Conservation (phyloP, 1,140 invertebrate genomes). For the Drosophila truncata region DNA sequence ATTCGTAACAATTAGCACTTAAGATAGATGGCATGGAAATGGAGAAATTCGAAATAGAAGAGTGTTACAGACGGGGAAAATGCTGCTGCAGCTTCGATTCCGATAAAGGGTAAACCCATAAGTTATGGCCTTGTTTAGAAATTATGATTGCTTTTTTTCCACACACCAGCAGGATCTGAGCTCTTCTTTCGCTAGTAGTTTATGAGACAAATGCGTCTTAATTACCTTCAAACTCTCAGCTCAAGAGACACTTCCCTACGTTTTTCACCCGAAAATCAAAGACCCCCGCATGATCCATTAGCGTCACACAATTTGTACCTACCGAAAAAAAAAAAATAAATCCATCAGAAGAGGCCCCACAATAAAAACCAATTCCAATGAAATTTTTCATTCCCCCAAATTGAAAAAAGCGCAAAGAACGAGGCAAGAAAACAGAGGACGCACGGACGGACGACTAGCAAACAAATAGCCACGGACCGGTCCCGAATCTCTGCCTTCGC, state of each 20-base stretch:
- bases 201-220: background rate
- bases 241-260: constrained; percentile 63
- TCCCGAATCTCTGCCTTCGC: constrained; percentile 15
- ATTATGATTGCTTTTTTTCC: background rate
- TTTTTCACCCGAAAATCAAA: constrained; percentile 16
- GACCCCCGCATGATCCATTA: constrained; percentile 63
- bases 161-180: background rate
- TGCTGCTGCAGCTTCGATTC: background rate
- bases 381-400: constrained; percentile 77
- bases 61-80: background rate
- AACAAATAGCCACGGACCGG: constrained; percentile 62
- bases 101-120: background rate
- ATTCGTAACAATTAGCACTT: constrained; percentile 79
- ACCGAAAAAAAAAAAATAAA: constrained; percentile 72
- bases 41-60: background rate
- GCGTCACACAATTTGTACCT: constrained; percentile 77
- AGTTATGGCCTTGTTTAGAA: background rate
- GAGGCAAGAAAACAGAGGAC: constrained; percentile 26
- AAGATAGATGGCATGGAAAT: constrained; percentile 56
- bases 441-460: constrained; percentile 25
- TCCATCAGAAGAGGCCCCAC: constrained; percentile 75
- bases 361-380: constrained; percentile 82
- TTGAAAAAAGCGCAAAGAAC: constrained; percentile 61
- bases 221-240: constrained; percentile 48
- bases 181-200: background rate